Percentiles rank a stretch among this genome's conserved stretches.
Evolutionary conservation across 2,797 vertebrate genomes (phyloP).

Genomic region (Agapornis canus): DNA sequence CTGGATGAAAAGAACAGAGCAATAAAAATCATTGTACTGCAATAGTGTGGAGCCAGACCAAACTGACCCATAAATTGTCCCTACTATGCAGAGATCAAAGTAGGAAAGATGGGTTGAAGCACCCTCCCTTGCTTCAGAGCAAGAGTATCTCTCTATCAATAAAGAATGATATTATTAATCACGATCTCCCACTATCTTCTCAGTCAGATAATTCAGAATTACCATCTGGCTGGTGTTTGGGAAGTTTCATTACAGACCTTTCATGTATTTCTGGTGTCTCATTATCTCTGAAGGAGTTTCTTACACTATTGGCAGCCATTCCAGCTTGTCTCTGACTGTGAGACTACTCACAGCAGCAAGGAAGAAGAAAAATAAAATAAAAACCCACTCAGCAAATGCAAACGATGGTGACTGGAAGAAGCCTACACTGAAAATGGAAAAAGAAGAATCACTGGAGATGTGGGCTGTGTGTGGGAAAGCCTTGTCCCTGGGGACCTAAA

Average conservation of each 20-base stretch:
- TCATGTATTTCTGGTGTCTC: neutral
- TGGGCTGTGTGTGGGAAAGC: neutral
- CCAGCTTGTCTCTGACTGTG: neutral
- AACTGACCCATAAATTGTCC: neutral
- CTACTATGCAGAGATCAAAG: neutral
- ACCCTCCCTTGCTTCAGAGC: neutral
- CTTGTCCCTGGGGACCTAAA: neutral
- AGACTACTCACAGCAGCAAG: conserved; percentile 4
- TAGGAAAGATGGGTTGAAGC: neutral
- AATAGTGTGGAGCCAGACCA: neutral
- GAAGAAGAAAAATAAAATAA: conserved; percentile 14
- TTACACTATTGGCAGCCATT: neutral
- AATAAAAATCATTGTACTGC: neutral
- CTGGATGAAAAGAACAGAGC: neutral
- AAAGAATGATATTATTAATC: neutral
- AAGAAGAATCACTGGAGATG: neutral
- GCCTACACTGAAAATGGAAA: neutral
- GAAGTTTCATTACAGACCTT: neutral
- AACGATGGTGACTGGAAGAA: neutral
- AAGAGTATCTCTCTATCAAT: fast-evolving
- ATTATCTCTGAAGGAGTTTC: conserved; percentile 20
- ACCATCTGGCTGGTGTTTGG: neutral
- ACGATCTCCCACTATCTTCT: neutral
- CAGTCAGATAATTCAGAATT: conserved; percentile 13
- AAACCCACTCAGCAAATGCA: neutral